Evolutionary conservation across 2,113 vertebrate species (phyloP).

Genomic region (Diadophis punctatus): DNA sequence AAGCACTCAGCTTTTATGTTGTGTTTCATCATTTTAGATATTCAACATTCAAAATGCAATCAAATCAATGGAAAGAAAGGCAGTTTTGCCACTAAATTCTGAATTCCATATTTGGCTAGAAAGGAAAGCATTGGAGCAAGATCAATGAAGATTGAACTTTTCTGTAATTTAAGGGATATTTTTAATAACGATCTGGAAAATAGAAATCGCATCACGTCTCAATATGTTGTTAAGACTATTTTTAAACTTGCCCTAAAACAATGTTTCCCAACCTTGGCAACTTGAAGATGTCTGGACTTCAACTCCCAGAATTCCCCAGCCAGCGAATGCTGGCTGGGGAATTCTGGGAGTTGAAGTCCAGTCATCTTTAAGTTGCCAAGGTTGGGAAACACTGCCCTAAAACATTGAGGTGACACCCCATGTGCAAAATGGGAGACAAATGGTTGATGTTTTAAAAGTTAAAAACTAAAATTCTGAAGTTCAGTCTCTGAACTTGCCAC

Average conservation of each 20-base stretch:
- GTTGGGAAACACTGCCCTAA: too few species aligned
- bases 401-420: not conserved
- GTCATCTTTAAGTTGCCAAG: too few species aligned
- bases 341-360: too few species aligned
- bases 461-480: not conserved
- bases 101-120: not conserved
- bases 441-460: not conserved
- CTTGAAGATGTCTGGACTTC: too few species aligned
- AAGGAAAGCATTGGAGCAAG: not conserved
- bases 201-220: not conserved
- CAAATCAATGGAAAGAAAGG: not conserved
- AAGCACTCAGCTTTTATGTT: not conserved
- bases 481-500: not conserved
- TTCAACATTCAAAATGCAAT: not conserved
- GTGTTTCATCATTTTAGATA: not conserved
- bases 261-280: too few species aligned
- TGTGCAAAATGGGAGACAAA: not conserved
- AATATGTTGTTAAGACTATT: not conserved
- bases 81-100: not conserved
- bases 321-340: too few species aligned
- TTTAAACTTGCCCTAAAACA: not conserved
- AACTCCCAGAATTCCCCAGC: too few species aligned
- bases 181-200: not conserved
- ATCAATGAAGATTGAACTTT: not conserved
- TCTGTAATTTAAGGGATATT: not conserved